Evolutionary conservation across 2,797 vertebrate genomes (phyloP).

Genomic region (Aphelocoma californica): DNA sequence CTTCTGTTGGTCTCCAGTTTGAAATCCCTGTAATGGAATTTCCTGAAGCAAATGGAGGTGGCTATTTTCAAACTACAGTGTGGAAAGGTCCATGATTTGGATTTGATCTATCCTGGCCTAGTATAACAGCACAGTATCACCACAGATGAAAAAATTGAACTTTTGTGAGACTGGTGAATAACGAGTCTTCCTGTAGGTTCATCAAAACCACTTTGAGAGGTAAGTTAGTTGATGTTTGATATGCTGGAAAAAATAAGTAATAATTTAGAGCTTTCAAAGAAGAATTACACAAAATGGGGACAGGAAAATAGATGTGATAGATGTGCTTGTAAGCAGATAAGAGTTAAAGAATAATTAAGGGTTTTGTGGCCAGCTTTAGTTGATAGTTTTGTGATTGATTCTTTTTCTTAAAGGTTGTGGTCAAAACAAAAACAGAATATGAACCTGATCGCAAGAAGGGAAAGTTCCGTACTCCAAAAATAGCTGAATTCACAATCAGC

Average conservation of each 20-base stretch:
- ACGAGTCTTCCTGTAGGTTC: neutral
- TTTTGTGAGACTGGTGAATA: neutral
- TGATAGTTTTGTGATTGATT: neutral
- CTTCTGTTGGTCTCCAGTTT: neutral
- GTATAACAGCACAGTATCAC: neutral
- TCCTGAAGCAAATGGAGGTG: neutral
- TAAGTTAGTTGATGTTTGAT: neutral
- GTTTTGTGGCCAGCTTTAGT: neutral
- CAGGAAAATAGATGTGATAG: neutral
- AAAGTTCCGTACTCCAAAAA: conserved; percentile 86
- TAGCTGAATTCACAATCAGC: conserved; percentile 93
- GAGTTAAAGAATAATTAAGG: neutral
- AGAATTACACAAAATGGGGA: neutral
- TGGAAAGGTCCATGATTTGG: neutral
- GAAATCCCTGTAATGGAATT: neutral
- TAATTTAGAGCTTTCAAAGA: neutral
- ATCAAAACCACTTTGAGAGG: neutral
- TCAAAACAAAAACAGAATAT: conserved; percentile 95
- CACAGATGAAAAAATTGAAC: neutral
- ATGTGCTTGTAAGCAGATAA: neutral
- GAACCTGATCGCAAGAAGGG: conserved; percentile 89
- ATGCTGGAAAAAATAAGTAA: neutral
- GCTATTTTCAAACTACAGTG: neutral
- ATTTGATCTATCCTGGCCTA: neutral
- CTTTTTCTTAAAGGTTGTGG: conserved; percentile 83